Conservation (phyloP, 1,140 invertebrate species). For the Hylaeus volcanicus region DNA sequence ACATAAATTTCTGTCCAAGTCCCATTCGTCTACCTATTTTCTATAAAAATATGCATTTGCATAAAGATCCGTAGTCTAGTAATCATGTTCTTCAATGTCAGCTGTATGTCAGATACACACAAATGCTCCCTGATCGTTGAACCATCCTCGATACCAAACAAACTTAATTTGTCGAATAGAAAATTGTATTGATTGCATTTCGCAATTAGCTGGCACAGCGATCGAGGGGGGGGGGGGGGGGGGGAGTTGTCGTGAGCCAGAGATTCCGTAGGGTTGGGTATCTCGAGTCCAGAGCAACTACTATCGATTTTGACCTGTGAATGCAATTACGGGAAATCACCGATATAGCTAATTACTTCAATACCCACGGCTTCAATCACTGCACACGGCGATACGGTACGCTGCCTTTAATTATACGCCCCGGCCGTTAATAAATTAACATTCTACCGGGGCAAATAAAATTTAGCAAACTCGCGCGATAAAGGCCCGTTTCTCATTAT, state of each 20-base stretch:
- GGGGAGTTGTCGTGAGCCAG: background rate
- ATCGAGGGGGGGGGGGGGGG: background rate
- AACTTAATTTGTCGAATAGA: too few species aligned
- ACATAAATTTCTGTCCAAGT: too few species aligned
- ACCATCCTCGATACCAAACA: too few species aligned
- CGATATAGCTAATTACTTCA: slow-evolving; percentile 65
- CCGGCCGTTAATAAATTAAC: slow-evolving; percentile 59
- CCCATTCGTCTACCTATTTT: too few species aligned
- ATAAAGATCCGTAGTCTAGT: too few species aligned
- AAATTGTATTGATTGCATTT: too few species aligned
- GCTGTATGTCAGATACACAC: too few species aligned
- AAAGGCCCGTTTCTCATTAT: slow-evolving; percentile 6
- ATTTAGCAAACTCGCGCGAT: slow-evolving; percentile 17
- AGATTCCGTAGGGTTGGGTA: slow-evolving; percentile 5
- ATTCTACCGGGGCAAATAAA: slow-evolving; percentile 48
- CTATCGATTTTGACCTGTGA: slow-evolving; percentile 46
- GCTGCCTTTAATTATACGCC: slow-evolving; percentile 61
- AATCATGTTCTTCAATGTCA: too few species aligned
- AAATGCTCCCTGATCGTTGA: too few species aligned
- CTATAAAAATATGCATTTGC: too few species aligned
- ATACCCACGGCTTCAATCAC: slow-evolving; percentile 59
- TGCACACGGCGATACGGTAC: slow-evolving; percentile 53
- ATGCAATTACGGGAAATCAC: slow-evolving; percentile 62
- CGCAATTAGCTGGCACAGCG: too few species aligned
- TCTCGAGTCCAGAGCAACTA: slow-evolving; percentile 12